These are phyloP conservation scores for Otis tarda DNA, from an alignment of 2,113 vertebrate species.

Conservation along the genomic window DNA sequence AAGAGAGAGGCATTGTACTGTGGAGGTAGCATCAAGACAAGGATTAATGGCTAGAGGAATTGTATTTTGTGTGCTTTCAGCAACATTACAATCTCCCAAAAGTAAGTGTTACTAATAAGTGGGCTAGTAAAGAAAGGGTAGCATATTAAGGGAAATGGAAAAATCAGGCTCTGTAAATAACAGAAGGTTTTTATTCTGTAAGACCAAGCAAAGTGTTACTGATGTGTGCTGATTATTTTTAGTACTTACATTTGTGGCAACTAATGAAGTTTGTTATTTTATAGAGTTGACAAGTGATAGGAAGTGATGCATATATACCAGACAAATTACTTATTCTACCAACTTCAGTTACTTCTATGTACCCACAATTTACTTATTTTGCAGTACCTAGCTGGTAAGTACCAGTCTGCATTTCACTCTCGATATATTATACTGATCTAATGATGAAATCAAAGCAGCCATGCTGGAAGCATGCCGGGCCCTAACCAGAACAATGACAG, in stretches of 20 bases:
- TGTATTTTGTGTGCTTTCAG: conserved; percentile 64
- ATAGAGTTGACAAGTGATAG: neutral
- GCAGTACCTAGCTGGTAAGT: neutral
- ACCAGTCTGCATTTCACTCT: neutral
- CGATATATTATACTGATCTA: fast-evolving
- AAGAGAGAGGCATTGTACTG: conserved; percentile 68
- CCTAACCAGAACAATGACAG: neutral
- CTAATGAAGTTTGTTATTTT: neutral
- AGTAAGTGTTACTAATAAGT: conserved; percentile 52
- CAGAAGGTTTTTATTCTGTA: conserved; percentile 3
- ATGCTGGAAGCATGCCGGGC: neutral
- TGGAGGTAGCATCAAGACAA: conserved; percentile 67
- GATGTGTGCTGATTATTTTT: neutral
- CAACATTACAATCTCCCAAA: conserved; percentile 24
- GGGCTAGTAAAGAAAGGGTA: neutral
- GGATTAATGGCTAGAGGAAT: conserved; percentile 72
- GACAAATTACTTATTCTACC: neutral
- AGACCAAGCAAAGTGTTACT: neutral
- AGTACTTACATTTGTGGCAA: neutral
- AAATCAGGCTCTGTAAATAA: conserved; percentile 5
- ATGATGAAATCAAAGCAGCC: neutral
- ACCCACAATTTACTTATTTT: neutral
- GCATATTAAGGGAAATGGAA: conserved; percentile 6
- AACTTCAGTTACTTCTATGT: neutral
- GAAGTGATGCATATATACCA: neutral